Evolutionary conservation across 2,888 invertebrate species (phyloP), one percentile per base, ranked within the genome.

Genomic region (Blastobasis lacticolella): DNA sequence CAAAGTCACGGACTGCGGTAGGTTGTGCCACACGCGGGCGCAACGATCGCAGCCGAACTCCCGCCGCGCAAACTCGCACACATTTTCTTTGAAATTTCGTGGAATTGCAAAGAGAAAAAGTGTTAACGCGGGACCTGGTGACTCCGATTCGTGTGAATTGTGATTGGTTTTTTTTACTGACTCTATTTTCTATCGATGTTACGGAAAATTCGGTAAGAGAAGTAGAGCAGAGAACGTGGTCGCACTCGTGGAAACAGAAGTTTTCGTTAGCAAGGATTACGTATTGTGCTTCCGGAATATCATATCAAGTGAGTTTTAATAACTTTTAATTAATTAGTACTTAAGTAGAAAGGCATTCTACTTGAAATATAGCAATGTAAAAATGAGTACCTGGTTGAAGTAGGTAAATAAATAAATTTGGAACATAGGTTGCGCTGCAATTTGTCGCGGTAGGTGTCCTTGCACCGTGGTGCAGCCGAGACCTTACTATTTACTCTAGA

Each of bases 31-130:
- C 67, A 61, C 66, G 71, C 62, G 67, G 83, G 82, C 85, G 77
- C 84, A 42, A 84, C 87, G 85, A 85, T 84, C 85, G 84, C 82
- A 83, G 81, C 69, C 71, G 65, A 49, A 54, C 52, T 71, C 75
- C 75, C 77, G 75, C 70, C 68, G 67, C 71, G 69, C 67, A 67
- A 67, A 69, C 69, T 62, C 64, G 67, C 66, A 73, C 78, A 76
- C 78, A 75, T 85, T 86, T 86, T 86, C 87, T 88, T 88, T 88
- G 87, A 88, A 81, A 88, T 79, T 87, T 85, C 81, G 79, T 63
- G 78, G 58, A 82, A 81, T 79, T 88, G 86, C 87, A 88, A 88
- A 88, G 87, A 86, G 81, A 84, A 72, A 72, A 78, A 82, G 85
- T 81, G 82, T 77, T 61, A 58, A 62, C 70, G 78, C 77, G 80